A percentile compares a stretch with the other conserved stretches of the same genome.
Conservation (phyloP, 2,797 vertebrate species). For the Phoxinus dragarum region DNA sequence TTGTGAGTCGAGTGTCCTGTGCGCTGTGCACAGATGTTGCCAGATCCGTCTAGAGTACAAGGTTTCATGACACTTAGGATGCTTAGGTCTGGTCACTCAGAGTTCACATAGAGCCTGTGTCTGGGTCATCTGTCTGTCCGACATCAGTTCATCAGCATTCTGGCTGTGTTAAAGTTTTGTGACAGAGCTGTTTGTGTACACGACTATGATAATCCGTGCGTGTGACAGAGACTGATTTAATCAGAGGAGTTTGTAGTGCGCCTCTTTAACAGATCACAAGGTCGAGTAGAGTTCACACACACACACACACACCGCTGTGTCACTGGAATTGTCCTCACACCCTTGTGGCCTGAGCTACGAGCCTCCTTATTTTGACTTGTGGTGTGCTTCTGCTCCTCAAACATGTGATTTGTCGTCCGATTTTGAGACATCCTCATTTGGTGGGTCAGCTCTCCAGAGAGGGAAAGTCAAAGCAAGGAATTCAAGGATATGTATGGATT, state of each 20-base stretch:
- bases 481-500: neutral
- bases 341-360: neutral
- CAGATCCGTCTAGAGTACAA: neutral
- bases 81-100: neutral
- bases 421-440: constrained; percentile 20
- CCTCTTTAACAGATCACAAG: constrained; percentile 53
- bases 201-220: constrained; percentile 31
- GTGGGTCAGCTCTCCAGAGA: constrained; percentile 14
- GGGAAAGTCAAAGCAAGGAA: neutral
- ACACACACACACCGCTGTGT: neutral
- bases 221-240: constrained; percentile 47
- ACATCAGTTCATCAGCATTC: constrained; percentile 24
- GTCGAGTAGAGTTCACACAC: constrained; percentile 61
- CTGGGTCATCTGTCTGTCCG: neutral
- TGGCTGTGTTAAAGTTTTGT: neutral
- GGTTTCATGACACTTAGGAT: neutral
- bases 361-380: constrained; percentile 17
- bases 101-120: neutral
- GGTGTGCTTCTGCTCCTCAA: constrained; percentile 20
- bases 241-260: constrained; percentile 56
- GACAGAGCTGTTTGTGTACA: constrained; percentile 65
- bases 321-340: constrained; percentile 9
- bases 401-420: constrained; percentile 33
- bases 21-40: neutral
- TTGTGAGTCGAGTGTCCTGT: neutral